Base-by-base conservation (phyloP, 2,797 vertebrate genomes). In the Chloroceryle amazona region DNA sequence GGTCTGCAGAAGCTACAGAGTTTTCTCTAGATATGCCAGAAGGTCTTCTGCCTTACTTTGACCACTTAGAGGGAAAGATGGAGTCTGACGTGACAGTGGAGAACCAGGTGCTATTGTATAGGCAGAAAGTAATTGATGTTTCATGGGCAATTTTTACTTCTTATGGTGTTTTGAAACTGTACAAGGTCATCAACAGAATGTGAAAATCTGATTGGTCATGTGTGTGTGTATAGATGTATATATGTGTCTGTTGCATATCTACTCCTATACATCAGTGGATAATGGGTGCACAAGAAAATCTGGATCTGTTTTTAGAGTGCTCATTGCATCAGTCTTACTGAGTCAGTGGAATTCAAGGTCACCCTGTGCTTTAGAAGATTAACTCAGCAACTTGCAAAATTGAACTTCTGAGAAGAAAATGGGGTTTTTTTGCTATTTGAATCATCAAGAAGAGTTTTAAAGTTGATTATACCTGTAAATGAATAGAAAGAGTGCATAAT, bases 351-450 rank as follows among this genome's bases (percentile, higher is more conserved):
- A 85, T 73, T 76, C 8, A 3, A 76, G 81, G 83, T 95, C 91
- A 89, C 37, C 33, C 41, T 80, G 61, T 67, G 74, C 88, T 93
- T 87, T 67, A 60, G 49, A 80, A 55, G 60, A 51, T 79, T 76
- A 89, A 81, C 80, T 95, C 76, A 86, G 42, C 42, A 31, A 89
- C 88, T 90, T 95, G 63, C 60, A 94, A 91, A 96, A 90, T 63
- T 73, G 70, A 86, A 52, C 41, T 81, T 91, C 81, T 58, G 54
- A 37, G 57, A 92, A 90, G 39, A 90, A 95, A 80, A 85, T 61
- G 13, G 14, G 39, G 41, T 65, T 89, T 90, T 63, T 82, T 94
- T 95, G 85, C 67, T 86, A 33, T 46, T 88, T 91, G 81, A 94
- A 73, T 93, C 29, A 70, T 58, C 55, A 60, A 58, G 52, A 93